These are phyloP conservation scores for Pyrgus malvae DNA, from an alignment of 2,888 invertebrate species.

Conservation along the genomic window DNA sequence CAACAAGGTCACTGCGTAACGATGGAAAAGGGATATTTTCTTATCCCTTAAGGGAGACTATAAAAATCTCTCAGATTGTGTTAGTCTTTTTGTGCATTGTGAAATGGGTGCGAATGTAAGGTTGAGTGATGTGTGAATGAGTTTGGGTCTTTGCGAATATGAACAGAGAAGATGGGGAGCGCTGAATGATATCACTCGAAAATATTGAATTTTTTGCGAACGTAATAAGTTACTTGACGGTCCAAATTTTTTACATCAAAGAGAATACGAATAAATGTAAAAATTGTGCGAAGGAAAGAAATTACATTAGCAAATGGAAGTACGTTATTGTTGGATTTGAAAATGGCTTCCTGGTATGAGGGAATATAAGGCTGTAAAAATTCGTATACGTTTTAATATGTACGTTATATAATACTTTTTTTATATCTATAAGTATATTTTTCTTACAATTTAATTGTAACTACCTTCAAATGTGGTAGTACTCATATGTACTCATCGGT, in stretches of 20 bases:
- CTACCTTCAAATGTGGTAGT: too few relatives aligned
- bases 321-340: too few relatives aligned
- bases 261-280: background rate
- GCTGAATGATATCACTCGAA: conserved; percentile 1
- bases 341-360: too few relatives aligned
- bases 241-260: conserved; percentile 1
- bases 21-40: conserved; percentile 32
- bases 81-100: conserved; percentile 18
- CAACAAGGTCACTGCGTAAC: conserved; percentile 27
- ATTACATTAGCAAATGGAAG: too few relatives aligned
- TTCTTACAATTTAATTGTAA: too few relatives aligned
- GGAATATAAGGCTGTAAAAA: too few relatives aligned
- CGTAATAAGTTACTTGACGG: conserved; percentile 6
- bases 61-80: conserved; percentile 29
- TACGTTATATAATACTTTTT: too few relatives aligned
- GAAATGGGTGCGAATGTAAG: conserved; percentile 12
- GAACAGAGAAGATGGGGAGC: conserved; percentile 7
- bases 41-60: conserved; percentile 25
- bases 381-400: too few relatives aligned
- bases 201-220: conserved; percentile 12
- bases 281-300: background rate
- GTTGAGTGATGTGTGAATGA: conserved; percentile 15
- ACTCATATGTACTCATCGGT: too few relatives aligned
- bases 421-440: too few relatives aligned
- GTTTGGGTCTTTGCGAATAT: conserved; percentile 7